Conservation (phyloP, 2,113 vertebrate genomes). For the Eclectus roratus region DNA sequence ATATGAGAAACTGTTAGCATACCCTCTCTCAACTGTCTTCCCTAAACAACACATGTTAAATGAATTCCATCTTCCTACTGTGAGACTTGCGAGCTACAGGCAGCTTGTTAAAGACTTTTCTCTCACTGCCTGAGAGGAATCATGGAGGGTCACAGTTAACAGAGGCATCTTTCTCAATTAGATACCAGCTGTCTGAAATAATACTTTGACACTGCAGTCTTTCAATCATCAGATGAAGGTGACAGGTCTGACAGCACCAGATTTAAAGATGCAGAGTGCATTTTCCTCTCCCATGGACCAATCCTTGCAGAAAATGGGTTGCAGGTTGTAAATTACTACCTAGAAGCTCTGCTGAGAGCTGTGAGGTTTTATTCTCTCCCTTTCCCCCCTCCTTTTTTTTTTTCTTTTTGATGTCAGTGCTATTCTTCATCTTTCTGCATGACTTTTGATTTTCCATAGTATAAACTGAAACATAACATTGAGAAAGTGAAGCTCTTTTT, state of each 20-base stretch:
- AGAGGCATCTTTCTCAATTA: slow-evolving; percentile 34
- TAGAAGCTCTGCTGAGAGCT: not conserved
- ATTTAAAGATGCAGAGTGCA: not conserved
- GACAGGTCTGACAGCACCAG: slow-evolving; percentile 12
- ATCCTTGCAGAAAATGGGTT: not conserved
- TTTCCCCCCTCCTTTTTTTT: no score
- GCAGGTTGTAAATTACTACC: not conserved
- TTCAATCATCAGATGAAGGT: not conserved
- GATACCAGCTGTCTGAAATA: not conserved
- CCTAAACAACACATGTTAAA: not conserved
- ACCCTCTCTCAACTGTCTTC: not conserved
- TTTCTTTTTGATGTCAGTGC: not conserved
- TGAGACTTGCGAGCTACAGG: not conserved
- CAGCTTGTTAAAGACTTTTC: slow-evolving; percentile 14
- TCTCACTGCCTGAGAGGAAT: not conserved
- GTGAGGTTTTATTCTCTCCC: not conserved
- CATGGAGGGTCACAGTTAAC: not conserved
- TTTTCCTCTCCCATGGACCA: not conserved
- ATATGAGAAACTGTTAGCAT: not conserved
- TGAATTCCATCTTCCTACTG: not conserved
- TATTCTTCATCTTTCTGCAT: not conserved
- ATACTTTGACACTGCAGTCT: not conserved
- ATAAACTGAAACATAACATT: not conserved
- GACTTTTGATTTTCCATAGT: not conserved
- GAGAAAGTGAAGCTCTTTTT: not conserved